Evolutionary conservation across 2,113 vertebrate genomes (phyloP).

Genomic region (Genyomyrus donnyi): DNA sequence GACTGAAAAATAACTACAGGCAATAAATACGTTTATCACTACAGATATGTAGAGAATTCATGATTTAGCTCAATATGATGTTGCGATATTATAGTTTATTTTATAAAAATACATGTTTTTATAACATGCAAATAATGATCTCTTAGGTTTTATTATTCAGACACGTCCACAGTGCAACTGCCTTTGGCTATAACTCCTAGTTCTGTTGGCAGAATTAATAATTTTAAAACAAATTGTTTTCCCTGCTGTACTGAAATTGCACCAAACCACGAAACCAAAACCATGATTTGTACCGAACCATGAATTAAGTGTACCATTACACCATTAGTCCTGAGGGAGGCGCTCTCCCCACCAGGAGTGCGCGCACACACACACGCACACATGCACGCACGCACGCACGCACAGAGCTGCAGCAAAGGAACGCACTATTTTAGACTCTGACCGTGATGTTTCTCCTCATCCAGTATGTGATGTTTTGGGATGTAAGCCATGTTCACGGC

Average conservation of each 20-base stretch:
- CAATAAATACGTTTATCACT: not conserved
- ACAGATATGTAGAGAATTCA: not conserved
- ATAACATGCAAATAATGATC: not conserved
- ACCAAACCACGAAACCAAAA: not conserved
- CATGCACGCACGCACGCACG: no score
- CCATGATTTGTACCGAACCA: not conserved
- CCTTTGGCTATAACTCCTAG: not conserved
- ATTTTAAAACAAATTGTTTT: not conserved
- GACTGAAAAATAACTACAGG: not conserved
- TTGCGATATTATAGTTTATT: not conserved
- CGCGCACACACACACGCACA: accelerated
- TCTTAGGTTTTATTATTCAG: not conserved
- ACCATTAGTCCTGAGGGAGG: not conserved
- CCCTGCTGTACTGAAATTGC: not conserved
- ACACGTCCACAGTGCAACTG: not conserved
- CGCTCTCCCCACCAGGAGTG: not conserved
- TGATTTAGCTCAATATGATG: not conserved
- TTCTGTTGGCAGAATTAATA: not conserved
- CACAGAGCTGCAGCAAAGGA: not conserved
- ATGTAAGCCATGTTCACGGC: not conserved
- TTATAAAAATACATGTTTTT: not conserved
- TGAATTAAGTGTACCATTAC: not conserved
- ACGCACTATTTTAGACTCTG: not conserved
- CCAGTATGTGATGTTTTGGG: not conserved
- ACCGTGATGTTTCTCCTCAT: not conserved